Percentiles rank a stretch among this genome's conserved stretches.
Conservation (phyloP, 2,113 vertebrate genomes). For the Sclerurus mexicanus region DNA sequence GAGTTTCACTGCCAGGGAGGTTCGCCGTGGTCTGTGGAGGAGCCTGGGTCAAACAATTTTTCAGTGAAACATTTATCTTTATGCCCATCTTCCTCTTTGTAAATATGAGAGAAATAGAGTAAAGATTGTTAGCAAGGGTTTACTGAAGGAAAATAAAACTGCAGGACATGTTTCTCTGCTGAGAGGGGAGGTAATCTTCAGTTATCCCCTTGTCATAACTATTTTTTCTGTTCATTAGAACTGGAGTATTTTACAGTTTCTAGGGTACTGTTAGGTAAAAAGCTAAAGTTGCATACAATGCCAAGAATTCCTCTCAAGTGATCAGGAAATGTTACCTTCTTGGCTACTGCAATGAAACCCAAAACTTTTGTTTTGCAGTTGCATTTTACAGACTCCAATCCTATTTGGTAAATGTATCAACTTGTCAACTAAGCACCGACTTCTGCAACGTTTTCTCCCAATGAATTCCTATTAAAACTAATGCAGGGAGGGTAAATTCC, state of each 20-base stretch:
- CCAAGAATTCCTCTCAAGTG: not conserved
- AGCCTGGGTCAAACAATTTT: not conserved
- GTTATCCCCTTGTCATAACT: not conserved
- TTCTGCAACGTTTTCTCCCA: not conserved
- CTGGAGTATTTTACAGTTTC: not conserved
- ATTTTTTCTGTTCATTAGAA: not conserved
- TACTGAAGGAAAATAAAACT: slow-evolving; percentile 3
- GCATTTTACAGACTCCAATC: not conserved
- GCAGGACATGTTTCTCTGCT: not conserved
- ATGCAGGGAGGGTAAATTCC: not conserved
- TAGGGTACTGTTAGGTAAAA: slow-evolving; percentile 12
- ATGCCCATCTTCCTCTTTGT: slow-evolving; percentile 12
- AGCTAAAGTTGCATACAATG: not conserved
- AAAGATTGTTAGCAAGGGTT: not conserved
- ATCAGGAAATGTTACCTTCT: slow-evolving; percentile 27
- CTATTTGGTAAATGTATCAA: not conserved
- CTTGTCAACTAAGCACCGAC: not conserved
- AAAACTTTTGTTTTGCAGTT: slow-evolving; percentile 29
- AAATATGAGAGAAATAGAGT: not conserved
- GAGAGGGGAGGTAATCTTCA: not conserved
- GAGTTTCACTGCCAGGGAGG: slow-evolving; percentile 8
- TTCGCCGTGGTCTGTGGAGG: not conserved
- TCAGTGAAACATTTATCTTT: slow-evolving; percentile 19
- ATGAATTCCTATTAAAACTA: not conserved
- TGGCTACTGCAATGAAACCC: slow-evolving; percentile 14